Evolutionary conservation across 1,140 invertebrate species (phyloP).

Genomic region (Caenorhabditis remanei): DNA sequence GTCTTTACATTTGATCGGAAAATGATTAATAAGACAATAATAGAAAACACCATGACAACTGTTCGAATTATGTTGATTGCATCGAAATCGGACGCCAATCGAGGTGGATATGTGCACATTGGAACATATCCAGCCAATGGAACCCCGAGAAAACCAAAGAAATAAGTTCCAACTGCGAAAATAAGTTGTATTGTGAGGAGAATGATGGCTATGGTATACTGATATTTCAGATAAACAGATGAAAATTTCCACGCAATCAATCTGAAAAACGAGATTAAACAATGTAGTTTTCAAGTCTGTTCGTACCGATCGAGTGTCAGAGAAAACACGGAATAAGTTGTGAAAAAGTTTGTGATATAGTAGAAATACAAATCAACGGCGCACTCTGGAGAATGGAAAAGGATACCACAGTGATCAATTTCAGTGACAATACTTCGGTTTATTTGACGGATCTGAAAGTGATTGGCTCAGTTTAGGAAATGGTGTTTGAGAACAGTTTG

Average conservation of each 20-base stretch:
- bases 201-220: background rate
- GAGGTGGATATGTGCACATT: conserved; percentile 14
- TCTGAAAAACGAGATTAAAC: background rate
- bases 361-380: conserved; percentile 2
- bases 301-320: background rate
- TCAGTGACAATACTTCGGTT: background rate
- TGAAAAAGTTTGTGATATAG: conserved; percentile 8
- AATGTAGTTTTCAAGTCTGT: background rate
- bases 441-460: background rate
- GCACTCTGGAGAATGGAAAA: conserved; percentile 2
- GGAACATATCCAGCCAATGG: conserved; percentile 12
- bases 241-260: background rate
- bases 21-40: background rate
- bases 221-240: background rate
- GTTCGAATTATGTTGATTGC: background rate
- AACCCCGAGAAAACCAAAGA: background rate
- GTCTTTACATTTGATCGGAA: background rate
- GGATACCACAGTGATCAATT: background rate
- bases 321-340: background rate
- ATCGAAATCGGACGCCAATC: background rate
- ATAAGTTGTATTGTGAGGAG: background rate
- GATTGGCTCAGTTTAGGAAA: background rate
- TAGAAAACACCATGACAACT: background rate
- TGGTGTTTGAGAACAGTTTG: background rate
- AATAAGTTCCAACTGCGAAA: conserved; percentile 17